Evolutionary conservation across 2,113 vertebrate genomes (phyloP).

Genomic region (Probosciger aterrimus): DNA sequence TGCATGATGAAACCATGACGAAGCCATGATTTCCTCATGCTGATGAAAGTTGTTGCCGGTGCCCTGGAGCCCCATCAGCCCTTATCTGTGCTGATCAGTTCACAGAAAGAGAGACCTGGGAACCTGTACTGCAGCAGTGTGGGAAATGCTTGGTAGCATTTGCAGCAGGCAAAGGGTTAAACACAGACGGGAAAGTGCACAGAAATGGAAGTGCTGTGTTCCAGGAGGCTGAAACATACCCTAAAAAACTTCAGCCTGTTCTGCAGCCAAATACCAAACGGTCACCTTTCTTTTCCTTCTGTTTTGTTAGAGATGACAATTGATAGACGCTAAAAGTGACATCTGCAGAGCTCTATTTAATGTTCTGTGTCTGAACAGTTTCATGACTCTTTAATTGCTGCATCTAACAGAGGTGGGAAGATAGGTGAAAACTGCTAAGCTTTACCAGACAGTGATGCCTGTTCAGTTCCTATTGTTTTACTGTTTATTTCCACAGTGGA

Average conservation of each 20-base stretch:
- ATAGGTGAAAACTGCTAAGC: conserved; percentile 30
- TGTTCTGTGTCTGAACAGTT: neutral
- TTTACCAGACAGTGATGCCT: conserved; percentile 35
- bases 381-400: conserved; percentile 59
- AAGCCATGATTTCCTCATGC: neutral
- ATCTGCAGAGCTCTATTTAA: conserved; percentile 27
- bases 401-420: conserved; percentile 6
- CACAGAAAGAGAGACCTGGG: neutral
- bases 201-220: neutral
- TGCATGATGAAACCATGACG: neutral
- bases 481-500: conserved; percentile 48
- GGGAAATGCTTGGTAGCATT: neutral
- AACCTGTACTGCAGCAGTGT: neutral
- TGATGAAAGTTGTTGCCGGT: neutral
- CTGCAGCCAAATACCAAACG: neutral
- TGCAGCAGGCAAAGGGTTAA: neutral
- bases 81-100: neutral
- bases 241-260: neutral
- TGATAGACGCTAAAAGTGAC: neutral
- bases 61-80: neutral
- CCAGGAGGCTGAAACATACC: neutral
- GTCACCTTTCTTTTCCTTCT: neutral
- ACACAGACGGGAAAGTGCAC: neutral
- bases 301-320: neutral
- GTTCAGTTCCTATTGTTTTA: conserved; percentile 14